Conservation (phyloP, 2,888 invertebrate species). For the Mantis religiosa region DNA sequence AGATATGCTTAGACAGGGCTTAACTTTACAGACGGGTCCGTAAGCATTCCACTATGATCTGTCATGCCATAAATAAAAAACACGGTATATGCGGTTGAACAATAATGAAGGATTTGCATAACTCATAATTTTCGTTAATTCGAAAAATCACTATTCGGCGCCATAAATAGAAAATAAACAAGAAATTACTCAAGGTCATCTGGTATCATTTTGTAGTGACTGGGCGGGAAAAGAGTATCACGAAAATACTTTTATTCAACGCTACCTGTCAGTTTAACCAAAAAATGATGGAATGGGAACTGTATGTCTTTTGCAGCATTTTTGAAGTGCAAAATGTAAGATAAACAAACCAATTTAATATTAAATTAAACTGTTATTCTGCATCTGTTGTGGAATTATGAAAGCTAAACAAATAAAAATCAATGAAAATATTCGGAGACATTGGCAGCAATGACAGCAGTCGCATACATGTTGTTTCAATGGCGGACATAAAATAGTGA, state of each 20-base stretch:
- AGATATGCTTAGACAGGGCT: too few species aligned
- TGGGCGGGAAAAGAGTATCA: neutral
- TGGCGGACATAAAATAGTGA: constrained; percentile 18
- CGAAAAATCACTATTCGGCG: neutral
- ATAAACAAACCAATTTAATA: neutral
- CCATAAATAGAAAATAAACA: neutral
- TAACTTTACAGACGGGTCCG: too few species aligned
- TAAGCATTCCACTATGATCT: too few species aligned
- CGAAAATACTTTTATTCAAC: neutral
- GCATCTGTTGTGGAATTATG: neutral
- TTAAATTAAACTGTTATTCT: neutral
- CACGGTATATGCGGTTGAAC: too few species aligned
- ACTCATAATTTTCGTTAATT: neutral
- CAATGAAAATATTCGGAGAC: neutral
- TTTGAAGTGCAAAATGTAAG: neutral
- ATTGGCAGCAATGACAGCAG: constrained; percentile 10
- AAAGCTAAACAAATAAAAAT: neutral
- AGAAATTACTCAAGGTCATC: neutral
- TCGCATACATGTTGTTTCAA: constrained; percentile 24
- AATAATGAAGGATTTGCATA: neutral
- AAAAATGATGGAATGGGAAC: neutral
- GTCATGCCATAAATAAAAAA: too few species aligned
- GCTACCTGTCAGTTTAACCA: neutral
- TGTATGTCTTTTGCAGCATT: neutral
- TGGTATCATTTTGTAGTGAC: neutral